A percentile compares a stretch with the other conserved stretches of the same genome.
These are phyloP conservation scores for Lagopus muta DNA, from an alignment of 2,113 vertebrate species.

Conservation along the genomic window DNA sequence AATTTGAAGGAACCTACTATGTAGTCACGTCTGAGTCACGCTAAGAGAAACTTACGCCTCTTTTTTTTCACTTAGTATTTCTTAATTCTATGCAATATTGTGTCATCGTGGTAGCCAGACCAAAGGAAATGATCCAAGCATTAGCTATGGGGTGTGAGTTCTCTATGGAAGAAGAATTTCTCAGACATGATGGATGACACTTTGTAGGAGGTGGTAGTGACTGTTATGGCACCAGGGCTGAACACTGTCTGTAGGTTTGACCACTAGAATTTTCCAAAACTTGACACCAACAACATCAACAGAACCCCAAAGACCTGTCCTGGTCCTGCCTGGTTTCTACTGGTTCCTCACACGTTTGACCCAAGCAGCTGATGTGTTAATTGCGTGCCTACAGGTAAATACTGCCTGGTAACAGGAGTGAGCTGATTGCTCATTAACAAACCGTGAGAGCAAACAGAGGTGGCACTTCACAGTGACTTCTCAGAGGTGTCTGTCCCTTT, in stretches of 20 bases:
- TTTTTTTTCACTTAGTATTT: neutral
- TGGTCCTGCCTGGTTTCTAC: slow-evolving; percentile 4
- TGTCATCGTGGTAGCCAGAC: neutral
- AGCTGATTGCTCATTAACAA: neutral
- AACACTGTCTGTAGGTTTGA: neutral
- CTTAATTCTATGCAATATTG: neutral
- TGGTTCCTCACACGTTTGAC: neutral
- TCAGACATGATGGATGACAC: neutral
- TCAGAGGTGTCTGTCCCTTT: slow-evolving; percentile 39
- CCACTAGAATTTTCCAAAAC: neutral
- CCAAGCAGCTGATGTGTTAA: neutral
- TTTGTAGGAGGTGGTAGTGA: neutral
- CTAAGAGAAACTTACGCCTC: neutral
- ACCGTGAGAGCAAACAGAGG: neutral
- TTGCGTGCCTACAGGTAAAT: neutral
- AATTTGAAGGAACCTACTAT: neutral
- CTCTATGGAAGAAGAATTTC: neutral
- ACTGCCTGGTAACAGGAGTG: rapidly evolving
- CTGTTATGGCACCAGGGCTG: neutral
- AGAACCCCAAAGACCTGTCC: neutral
- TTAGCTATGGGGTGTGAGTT: neutral
- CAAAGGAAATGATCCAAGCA: neutral
- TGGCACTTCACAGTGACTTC: neutral
- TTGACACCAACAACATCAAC: neutral
- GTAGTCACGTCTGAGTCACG: neutral